Conservation (phyloP, 2,113 vertebrate genomes). For the Melanerpes formicivorus region DNA sequence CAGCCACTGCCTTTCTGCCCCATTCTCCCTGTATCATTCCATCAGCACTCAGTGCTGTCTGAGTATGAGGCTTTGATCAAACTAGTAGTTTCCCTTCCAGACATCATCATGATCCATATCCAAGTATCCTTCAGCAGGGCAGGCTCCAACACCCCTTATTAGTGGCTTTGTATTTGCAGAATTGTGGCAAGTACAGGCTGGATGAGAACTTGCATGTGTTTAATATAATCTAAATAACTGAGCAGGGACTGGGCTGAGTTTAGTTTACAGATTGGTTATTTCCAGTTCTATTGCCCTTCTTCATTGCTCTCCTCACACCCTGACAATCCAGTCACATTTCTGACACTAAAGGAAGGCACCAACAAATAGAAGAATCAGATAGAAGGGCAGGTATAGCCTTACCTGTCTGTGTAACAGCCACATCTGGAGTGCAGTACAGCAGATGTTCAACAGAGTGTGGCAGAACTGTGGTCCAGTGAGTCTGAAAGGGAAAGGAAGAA, state of each 20-base stretch:
- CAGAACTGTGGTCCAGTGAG: neutral
- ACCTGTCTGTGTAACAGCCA: neutral
- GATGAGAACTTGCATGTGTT: conserved; percentile 32
- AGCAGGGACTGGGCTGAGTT: neutral
- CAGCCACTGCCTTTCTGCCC: conserved; percentile 23
- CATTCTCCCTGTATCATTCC: conserved; percentile 36
- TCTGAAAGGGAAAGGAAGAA: conserved; percentile 10
- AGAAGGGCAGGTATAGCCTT: neutral
- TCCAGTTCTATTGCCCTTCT: neutral
- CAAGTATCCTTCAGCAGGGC: conserved; percentile 61
- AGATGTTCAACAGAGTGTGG: conserved; percentile 5
- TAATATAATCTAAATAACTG: conserved; percentile 37
- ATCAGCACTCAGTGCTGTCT: conserved; percentile 39
- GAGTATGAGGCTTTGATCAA: conserved; percentile 55
- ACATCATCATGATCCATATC: conserved; percentile 50
- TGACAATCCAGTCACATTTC: neutral
- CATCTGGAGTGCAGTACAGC: neutral
- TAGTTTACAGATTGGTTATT: neutral
- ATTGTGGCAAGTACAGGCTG: conserved; percentile 55
- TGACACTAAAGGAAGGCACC: neutral
- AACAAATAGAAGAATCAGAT: neutral
- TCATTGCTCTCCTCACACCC: neutral
- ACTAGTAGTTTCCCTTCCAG: conserved; percentile 60
- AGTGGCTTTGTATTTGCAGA: conserved; percentile 54
- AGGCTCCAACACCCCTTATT: conserved; percentile 50